These are phyloP conservation scores for Myripristis jacobus DNA, from an alignment of 2,797 vertebrate genomes.

Conservation along the genomic window DNA sequence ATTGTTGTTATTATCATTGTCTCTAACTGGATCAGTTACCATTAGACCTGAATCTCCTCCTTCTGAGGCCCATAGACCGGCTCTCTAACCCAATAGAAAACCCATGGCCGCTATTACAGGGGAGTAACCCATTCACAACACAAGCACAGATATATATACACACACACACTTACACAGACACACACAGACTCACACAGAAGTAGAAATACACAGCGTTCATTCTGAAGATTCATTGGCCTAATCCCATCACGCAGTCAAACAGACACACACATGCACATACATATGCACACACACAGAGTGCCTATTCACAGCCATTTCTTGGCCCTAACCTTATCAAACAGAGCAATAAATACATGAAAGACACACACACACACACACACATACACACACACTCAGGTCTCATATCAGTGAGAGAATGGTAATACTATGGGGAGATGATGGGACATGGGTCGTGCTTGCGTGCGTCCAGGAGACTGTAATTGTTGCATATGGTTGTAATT, in stretches of 20 bases:
- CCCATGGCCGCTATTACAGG: slow-evolving; percentile 77
- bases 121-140: slow-evolving; percentile 68
- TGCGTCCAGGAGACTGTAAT: slow-evolving; percentile 29
- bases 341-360: slow-evolving; percentile 32
- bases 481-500: slow-evolving; percentile 59
- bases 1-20: slow-evolving; percentile 79
- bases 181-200: slow-evolving; percentile 7
- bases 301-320: slow-evolving; percentile 43
- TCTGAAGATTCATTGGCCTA: slow-evolving; percentile 80
- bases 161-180: slow-evolving; percentile 12
- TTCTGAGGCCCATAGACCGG: slow-evolving; percentile 77
- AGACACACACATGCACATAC: slow-evolving; percentile 66
- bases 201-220: slow-evolving; percentile 75
- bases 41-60: slow-evolving; percentile 81
- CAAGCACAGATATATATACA: slow-evolving; percentile 27
- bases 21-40: slow-evolving; percentile 81
- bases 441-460: slow-evolving; percentile 36
- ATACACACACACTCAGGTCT: slow-evolving; percentile 38
- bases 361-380: slow-evolving; percentile 26
- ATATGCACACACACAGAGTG: slow-evolving; percentile 52
- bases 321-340: slow-evolving; percentile 50
- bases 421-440: slow-evolving; percentile 57
- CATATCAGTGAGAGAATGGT: slow-evolving; percentile 66
- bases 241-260: slow-evolving; percentile 74
- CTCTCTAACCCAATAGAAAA: slow-evolving; percentile 81